Conservation (phyloP, 2,888 invertebrate genomes). For the Periphyllus acericola region DNA sequence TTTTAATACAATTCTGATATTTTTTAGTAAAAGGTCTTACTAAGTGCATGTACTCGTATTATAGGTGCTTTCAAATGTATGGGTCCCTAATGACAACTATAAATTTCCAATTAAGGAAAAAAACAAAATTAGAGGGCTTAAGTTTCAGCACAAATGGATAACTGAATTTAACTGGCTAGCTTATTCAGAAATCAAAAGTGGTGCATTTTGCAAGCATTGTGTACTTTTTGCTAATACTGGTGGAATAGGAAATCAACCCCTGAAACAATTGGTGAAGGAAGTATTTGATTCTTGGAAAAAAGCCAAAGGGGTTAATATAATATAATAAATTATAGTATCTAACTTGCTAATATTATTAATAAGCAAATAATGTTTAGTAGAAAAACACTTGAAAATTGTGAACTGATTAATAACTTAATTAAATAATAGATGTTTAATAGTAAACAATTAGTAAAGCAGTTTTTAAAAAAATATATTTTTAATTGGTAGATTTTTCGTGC, state of each 20-base stretch:
- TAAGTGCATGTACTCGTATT: no score
- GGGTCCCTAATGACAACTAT: neutral
- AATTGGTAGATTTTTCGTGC: neutral
- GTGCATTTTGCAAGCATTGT: neutral
- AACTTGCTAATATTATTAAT: neutral
- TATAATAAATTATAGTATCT: neutral
- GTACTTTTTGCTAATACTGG: neutral
- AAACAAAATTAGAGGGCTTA: neutral
- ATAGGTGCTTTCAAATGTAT: no score
- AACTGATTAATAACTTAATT: no score
- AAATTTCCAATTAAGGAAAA: slow-evolving; percentile 1
- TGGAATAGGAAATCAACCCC: slow-evolving; percentile 6
- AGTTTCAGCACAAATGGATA: neutral
- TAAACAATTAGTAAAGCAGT: no score
- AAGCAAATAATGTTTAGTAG: no score
- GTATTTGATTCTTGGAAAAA: no score
- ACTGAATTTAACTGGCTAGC: neutral
- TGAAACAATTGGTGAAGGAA: neutral
- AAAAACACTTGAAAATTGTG: no score
- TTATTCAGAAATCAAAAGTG: slow-evolving; percentile 1
- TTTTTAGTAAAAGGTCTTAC: no score
- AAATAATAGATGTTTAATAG: no score
- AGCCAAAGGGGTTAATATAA: neutral
- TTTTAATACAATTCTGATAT: no score
- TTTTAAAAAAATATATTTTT: neutral